Evolutionary conservation across 2,888 invertebrate genomes (phyloP).

Genomic region (Melinopterus prodromus): DNA sequence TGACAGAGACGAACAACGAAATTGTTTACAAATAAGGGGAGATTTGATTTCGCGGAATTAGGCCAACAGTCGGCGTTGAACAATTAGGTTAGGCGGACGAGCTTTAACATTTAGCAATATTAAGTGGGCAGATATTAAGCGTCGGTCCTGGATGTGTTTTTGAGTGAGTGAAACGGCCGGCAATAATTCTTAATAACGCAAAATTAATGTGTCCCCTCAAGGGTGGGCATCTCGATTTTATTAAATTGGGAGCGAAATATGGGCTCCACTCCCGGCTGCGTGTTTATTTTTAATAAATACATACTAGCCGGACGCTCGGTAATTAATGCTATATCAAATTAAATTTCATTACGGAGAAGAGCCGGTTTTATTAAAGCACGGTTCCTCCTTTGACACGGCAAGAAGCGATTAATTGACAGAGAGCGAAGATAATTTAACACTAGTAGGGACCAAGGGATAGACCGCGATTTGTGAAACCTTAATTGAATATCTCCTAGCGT

Average conservation of each 20-base stretch:
- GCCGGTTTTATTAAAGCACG: background rate
- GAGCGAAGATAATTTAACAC: background rate
- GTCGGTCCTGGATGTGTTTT: background rate
- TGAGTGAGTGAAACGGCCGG: background rate
- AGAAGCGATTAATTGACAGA: slow-evolving; percentile 4
- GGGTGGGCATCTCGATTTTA: slow-evolving; percentile 4
- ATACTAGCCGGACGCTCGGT: background rate
- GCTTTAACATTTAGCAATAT: background rate
- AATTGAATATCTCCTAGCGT: background rate
- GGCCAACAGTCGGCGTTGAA: background rate
- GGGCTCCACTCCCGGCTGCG: background rate
- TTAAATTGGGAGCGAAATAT: background rate
- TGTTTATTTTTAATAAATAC: slow-evolving; percentile 4
- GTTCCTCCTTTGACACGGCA: background rate
- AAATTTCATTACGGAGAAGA: background rate
- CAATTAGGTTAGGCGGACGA: background rate
- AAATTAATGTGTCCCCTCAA: background rate
- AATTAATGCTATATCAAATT: background rate
- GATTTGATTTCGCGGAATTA: background rate
- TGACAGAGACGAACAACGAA: background rate
- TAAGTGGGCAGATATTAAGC: background rate
- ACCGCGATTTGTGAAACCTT: background rate
- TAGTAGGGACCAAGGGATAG: background rate
- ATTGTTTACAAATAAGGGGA: background rate
- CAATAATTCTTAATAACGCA: slow-evolving; percentile 4